phyloP scores from a whole-genome alignment of 2,797 vertebrate species.

The Rhinogobio ventralis region DNA sequence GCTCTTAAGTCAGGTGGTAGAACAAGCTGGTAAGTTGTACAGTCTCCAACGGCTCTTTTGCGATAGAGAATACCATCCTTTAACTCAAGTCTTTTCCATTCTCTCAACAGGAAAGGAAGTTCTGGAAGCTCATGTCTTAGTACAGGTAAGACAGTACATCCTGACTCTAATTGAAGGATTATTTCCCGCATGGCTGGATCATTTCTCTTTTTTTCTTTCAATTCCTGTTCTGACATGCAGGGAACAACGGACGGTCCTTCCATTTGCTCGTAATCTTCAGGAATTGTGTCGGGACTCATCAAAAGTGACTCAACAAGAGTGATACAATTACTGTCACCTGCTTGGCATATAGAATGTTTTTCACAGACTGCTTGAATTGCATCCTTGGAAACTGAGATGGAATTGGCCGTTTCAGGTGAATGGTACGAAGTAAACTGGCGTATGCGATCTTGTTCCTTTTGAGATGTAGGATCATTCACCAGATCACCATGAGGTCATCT shows the following conservation, averaged over 20 bases:
- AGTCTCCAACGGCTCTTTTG: background rate
- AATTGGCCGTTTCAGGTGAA: background rate
- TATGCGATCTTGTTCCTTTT: background rate
- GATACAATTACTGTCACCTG: background rate
- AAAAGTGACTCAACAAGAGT: background rate
- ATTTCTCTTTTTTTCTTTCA: constrained; percentile 22
- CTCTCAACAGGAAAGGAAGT: constrained; percentile 12
- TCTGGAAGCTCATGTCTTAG: constrained; percentile 23
- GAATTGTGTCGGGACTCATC: background rate
- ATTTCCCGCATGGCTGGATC: constrained; percentile 25
- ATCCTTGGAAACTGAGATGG: background rate
- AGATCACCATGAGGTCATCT: background rate
- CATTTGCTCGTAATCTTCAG: background rate
- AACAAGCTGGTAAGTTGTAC: background rate
- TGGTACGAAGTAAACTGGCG: background rate
- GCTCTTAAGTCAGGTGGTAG: background rate
- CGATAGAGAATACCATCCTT: constrained; percentile 11
- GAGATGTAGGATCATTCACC: background rate
- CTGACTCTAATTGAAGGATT: background rate
- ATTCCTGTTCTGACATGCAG: background rate
- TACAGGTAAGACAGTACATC: background rate
- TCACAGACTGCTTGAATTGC: background rate
- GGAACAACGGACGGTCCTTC: background rate
- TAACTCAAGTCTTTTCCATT: constrained; percentile 19
- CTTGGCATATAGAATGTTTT: background rate